phyloP scores from a whole-genome alignment of 1,140 invertebrate species.

The Apis florea region DNA sequence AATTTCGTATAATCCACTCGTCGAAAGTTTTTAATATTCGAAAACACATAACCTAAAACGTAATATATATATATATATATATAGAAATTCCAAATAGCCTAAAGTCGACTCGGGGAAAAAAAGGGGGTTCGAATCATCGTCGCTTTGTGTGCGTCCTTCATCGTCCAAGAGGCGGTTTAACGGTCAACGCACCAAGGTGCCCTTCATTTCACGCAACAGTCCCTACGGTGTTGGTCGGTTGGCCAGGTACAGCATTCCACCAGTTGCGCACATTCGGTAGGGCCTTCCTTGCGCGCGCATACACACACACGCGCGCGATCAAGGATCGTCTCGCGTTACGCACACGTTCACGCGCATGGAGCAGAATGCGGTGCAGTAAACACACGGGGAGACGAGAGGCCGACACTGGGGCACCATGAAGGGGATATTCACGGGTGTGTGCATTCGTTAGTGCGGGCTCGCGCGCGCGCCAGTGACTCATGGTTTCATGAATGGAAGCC shows the following conservation, averaged over 20 bases:
- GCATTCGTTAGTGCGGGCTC: constrained; percentile 22
- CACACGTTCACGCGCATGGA: background rate
- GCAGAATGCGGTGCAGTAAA: constrained; percentile 45
- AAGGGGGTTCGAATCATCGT: constrained; percentile 13
- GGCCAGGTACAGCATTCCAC: constrained; percentile 68
- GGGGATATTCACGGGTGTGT: constrained; percentile 51
- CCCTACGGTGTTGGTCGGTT: constrained; percentile 36
- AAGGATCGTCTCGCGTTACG: background rate
- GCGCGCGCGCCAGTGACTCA: constrained; percentile 68
- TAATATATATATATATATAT: too few species aligned
- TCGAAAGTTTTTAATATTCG: too few species aligned
- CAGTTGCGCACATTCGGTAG: constrained; percentile 69
- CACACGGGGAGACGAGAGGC: constrained; percentile 16
- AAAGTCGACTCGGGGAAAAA: background rate
- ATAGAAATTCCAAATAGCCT: background rate
- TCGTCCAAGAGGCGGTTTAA: constrained; percentile 24
- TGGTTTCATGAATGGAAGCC: constrained; percentile 74
- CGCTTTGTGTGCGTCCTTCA: constrained; percentile 37
- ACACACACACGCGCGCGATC: background rate
- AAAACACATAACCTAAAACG: too few species aligned
- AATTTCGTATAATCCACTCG: too few species aligned
- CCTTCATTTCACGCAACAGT: constrained; percentile 50
- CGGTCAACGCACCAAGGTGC: constrained; percentile 46
- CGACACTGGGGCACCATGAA: constrained; percentile 39
- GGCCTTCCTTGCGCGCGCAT: constrained; percentile 1